Evolutionary conservation across 2,888 invertebrate species (phyloP).

Genomic region (Resseliella maxima): DNA sequence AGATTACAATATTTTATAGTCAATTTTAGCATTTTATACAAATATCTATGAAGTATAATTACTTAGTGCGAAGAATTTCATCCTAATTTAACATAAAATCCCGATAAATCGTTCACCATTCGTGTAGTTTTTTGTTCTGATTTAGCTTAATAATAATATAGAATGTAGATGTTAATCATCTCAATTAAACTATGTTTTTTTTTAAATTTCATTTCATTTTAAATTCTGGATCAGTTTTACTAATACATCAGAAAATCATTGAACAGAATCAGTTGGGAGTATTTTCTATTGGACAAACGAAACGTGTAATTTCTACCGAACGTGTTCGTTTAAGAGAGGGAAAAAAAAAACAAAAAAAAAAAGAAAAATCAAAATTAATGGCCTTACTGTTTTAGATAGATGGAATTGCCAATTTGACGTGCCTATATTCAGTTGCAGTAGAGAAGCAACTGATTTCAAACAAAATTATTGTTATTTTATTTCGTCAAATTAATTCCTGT

Average conservation of each 20-base stretch:
- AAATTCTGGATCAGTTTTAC: no score
- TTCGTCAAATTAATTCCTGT: conserved; percentile 1
- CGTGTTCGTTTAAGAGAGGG: no score
- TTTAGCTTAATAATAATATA: background rate
- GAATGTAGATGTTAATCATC: background rate
- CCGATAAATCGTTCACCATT: background rate
- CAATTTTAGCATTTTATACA: conserved; percentile 51
- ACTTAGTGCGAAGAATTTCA: conserved; percentile 27
- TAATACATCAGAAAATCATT: no score
- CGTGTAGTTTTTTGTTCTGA: background rate
- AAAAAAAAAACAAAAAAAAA: no score
- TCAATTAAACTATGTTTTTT: conserved; percentile 1
- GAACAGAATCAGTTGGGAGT: no score
- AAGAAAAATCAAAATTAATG: background rate
- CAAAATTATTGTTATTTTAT: background rate
- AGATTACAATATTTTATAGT: conserved; percentile 44
- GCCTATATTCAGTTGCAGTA: background rate
- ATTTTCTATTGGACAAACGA: no score
- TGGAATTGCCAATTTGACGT: background rate
- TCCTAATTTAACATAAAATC: conserved; percentile 32
- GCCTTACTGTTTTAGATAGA: background rate
- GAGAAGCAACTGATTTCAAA: no score
- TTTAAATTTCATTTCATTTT: background rate
- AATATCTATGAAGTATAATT: conserved; percentile 29
- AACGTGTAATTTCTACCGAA: no score